Base-by-base conservation (phyloP, 2,113 vertebrate species). In the Sinocyclocheilus rhinocerous region DNA sequence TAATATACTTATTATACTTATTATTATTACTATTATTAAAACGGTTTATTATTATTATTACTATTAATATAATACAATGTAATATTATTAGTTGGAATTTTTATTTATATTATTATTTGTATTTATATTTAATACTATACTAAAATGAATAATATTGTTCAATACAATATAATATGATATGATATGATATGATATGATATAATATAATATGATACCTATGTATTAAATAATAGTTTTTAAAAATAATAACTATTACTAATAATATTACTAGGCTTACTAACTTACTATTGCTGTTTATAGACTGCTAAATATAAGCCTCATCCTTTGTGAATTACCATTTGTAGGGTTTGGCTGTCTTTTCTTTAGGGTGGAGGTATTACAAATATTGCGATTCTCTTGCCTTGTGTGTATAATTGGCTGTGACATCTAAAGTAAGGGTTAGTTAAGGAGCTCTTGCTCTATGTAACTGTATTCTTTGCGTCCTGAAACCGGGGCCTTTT, bases 401-500 rank as follows among this genome's bases (percentile, higher is more conserved):
- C 24, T 55, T n/a, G 67, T 90, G 87, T 90, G 88, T 89, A 84
- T 93, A 93, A 94, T 93, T 91, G 92, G 88, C 91, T 81, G 63
- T 92, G 92, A 93, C 91, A 89, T 90, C 88, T 89, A 91, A 93
- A 92, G 91, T 91, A 92, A 87, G 89, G 89, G 90, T 94, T 89
- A 87, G 90, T 91, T 93, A 89, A 63, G 90, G 90, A 89, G 88
- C 2, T 77, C 86, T 89, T 91, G 91, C 91, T 90, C 87, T 88
- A 89, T 91, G 92, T 90, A 92, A 93, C 92, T 86, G 90, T 90
- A 92, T 61, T 91, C 92, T 90, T 59, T 92, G 88, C 89, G 87
- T 90, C 89, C 89, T 93, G 92, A 93, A 91, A 93, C 91, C 91
- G 90, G 93, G 92, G 88, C 89, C 92, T 91, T 94, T 93, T 92